These are phyloP conservation scores for Heptranchias perlo DNA, from an alignment of 2,113 vertebrate genomes.

Conservation along the genomic window DNA sequence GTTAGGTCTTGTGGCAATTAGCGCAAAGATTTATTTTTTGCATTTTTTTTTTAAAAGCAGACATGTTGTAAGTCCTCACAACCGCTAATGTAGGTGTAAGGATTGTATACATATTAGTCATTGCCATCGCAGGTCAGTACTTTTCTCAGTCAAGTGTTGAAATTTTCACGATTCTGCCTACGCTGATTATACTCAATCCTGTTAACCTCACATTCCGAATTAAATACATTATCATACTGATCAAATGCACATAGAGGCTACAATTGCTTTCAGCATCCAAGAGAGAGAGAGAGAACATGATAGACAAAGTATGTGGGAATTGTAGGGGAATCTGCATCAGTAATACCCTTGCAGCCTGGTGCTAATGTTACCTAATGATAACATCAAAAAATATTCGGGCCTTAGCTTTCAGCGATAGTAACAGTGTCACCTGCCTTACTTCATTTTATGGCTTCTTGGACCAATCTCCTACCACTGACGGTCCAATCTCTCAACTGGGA, in stretches of 20 bases:
- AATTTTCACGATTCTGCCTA: conserved; percentile 1
- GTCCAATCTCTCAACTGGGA: not conserved
- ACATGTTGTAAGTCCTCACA: not conserved
- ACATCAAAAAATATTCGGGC: not conserved
- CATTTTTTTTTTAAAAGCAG: not conserved
- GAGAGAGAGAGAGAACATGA: not conserved
- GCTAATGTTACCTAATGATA: not conserved
- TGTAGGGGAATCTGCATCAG: not conserved
- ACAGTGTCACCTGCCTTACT: not conserved
- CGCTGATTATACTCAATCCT: not conserved
- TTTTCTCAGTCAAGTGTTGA: not conserved
- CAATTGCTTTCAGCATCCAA: not conserved
- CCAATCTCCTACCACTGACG: not conserved
- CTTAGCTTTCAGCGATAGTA: not conserved
- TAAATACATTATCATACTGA: not conserved
- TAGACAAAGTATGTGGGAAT: not conserved
- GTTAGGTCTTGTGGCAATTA: not conserved
- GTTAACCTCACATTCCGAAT: not conserved
- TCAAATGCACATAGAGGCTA: not conserved
- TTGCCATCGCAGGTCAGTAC: not conserved
- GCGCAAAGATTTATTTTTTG: no score
- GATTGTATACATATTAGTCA: not conserved
- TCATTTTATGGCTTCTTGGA: not conserved
- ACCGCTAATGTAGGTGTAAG: not conserved
- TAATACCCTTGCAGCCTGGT: not conserved